A percentile compares a stretch with the other conserved stretches of the same genome.
phyloP scores from a whole-genome alignment of 2,888 invertebrate species.

The Heterodera filipjevi region DNA sequence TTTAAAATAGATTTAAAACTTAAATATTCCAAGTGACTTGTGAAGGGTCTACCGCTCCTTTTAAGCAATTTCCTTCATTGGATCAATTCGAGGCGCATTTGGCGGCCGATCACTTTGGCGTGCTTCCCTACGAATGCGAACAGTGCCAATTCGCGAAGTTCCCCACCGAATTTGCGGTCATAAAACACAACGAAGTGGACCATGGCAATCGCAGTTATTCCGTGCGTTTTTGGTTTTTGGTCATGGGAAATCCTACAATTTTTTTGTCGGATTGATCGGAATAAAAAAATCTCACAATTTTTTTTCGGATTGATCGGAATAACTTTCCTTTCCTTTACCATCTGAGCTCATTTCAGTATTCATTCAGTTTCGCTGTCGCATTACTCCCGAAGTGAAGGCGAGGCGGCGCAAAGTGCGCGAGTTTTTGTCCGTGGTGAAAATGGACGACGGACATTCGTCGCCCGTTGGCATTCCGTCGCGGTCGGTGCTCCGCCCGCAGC shows the following conservation, averaged over 20 bases:
- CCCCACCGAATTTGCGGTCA: conserved; percentile 51
- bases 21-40: too few species aligned
- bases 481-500: not conserved
- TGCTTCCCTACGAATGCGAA: conserved; percentile 49
- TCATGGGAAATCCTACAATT: too few species aligned
- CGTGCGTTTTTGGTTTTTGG: too few species aligned
- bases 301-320: too few species aligned
- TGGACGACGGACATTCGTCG: not conserved
- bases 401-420: conserved; percentile 25
- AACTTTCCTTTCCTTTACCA: too few species aligned
- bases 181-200: conserved; percentile 44
- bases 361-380: conserved; percentile 33
- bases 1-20: too few species aligned
- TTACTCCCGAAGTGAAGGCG: conserved; percentile 29
- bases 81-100: conserved; percentile 36
- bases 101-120: conserved; percentile 34
- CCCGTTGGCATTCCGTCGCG: not conserved
- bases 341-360: not conserved
- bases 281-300: too few species aligned
- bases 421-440: conserved; percentile 13
- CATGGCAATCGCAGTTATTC: conserved; percentile 40
- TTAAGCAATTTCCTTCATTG: conserved; percentile 24
- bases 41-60: not conserved
- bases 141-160: conserved; percentile 54
- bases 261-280: too few species aligned